A percentile compares a stretch with the other conserved stretches of the same genome.
phyloP scores from a whole-genome alignment of 2,797 vertebrate species.

The Orientallactaga sibirica region DNA sequence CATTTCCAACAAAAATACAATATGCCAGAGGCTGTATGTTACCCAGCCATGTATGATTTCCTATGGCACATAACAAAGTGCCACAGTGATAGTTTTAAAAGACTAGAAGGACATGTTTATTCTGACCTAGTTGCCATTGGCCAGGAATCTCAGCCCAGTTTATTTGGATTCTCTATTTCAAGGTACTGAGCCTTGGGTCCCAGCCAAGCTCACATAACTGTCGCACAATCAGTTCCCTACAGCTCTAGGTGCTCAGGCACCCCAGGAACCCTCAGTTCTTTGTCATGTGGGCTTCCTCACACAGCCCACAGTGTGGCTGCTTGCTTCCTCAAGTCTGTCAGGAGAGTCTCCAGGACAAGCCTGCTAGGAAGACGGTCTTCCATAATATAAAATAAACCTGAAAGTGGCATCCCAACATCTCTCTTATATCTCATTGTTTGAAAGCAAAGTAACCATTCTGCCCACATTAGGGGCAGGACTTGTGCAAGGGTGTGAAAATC shows the following conservation, averaged over 20 bases:
- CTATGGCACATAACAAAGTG: not conserved
- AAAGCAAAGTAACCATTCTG: conserved; percentile 27
- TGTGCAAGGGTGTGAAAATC: not conserved
- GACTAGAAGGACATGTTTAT: not conserved
- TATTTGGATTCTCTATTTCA: conserved; percentile 34
- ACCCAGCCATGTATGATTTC: not conserved
- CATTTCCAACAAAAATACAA: conserved; percentile 28
- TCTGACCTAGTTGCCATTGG: not conserved
- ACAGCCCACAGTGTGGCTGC: not conserved
- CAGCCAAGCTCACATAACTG: not conserved
- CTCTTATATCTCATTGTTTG: not conserved
- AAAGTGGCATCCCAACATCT: not conserved
- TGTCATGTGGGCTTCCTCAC: not conserved
- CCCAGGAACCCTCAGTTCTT: not conserved
- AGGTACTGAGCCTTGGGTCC: not conserved
- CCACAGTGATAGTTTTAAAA: too few relatives aligned
- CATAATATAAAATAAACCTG: not conserved
- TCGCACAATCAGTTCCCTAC: not conserved
- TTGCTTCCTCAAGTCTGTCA: not conserved
- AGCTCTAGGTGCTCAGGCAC: not conserved
- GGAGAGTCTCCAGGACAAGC: not conserved
- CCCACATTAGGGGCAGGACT: not conserved
- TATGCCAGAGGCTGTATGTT: not conserved
- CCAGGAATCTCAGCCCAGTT: not conserved
- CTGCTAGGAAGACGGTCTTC: not conserved